Evolutionary conservation across 2,113 vertebrate species (phyloP).

Genomic region (Forbesichthys agassizii): DNA sequence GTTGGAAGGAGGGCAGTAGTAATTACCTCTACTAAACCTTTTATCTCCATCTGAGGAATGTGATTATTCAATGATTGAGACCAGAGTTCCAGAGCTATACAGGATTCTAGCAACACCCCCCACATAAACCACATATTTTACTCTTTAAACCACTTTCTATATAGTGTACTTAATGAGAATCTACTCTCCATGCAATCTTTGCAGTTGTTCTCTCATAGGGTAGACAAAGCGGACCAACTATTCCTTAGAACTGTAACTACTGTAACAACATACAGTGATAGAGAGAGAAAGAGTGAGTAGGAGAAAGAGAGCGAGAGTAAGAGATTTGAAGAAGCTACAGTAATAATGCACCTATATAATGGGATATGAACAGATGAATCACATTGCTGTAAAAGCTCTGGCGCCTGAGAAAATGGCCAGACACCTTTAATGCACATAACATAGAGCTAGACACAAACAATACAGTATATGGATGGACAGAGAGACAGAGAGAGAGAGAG

Average conservation of each 20-base stretch:
- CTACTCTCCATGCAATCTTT: too few relatives aligned
- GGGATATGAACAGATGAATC: slow-evolving; percentile 43
- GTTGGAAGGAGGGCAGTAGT: slow-evolving; percentile 41
- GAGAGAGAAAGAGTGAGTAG: neutral
- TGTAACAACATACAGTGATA: slow-evolving; percentile 14
- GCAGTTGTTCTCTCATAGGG: too few relatives aligned
- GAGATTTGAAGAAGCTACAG: slow-evolving; percentile 15
- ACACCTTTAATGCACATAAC: slow-evolving; percentile 2
- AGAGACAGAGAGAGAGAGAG: slow-evolving; percentile 2
- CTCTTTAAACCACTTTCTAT: too few relatives aligned
- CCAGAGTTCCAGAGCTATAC: slow-evolving; percentile 36
- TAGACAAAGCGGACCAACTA: slow-evolving; percentile 27
- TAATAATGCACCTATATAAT: slow-evolving; percentile 21
- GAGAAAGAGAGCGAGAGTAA: slow-evolving; percentile 7
- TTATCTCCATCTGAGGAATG: slow-evolving; percentile 70
- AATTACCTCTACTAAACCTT: slow-evolving; percentile 69
- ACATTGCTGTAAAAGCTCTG: slow-evolving; percentile 29
- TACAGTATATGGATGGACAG: neutral
- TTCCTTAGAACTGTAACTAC: slow-evolving; percentile 42
- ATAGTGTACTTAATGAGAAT: too few relatives aligned
- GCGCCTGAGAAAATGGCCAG: slow-evolving; percentile 15
- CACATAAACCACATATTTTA: neutral
- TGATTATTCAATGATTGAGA: slow-evolving; percentile 67
- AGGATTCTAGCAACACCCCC: neutral
- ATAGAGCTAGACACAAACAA: neutral